Evolutionary conservation across 2,888 invertebrate species (phyloP).

Genomic region (Drosophila leonis): DNA sequence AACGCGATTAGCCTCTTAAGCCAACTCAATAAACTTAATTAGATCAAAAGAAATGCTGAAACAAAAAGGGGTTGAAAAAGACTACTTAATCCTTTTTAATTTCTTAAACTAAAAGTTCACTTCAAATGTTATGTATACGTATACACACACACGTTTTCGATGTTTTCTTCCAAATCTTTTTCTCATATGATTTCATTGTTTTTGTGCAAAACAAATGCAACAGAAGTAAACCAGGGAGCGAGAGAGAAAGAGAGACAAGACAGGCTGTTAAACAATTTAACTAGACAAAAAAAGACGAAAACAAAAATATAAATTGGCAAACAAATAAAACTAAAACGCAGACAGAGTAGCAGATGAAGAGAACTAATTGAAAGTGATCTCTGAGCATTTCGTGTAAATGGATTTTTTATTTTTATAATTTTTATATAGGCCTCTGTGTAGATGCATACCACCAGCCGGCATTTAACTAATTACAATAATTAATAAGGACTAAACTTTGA

Average conservation of each 20-base stretch:
- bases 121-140: slow-evolving; percentile 5
- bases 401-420: slow-evolving; percentile 8
- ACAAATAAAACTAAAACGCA: slow-evolving; percentile 38
- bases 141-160: neutral
- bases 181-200: slow-evolving; percentile 36
- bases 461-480: slow-evolving; percentile 79
- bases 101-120: neutral
- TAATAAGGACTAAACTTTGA: slow-evolving; percentile 78
- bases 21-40: slow-evolving; percentile 4
- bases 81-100: slow-evolving; percentile 25
- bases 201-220: slow-evolving; percentile 22
- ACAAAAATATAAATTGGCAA: slow-evolving; percentile 39
- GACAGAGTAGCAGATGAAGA: neutral
- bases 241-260: neutral
- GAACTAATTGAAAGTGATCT: slow-evolving; percentile 62
- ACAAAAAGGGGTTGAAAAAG: slow-evolving; percentile 13
- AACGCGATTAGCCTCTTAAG: neutral
- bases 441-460: slow-evolving; percentile 47
- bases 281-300: slow-evolving; percentile 28
- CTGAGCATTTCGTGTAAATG: slow-evolving; percentile 71
- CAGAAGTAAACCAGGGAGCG: neutral
- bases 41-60: slow-evolving; percentile 9
- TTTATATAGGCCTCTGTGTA: slow-evolving; percentile 51
- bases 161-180: neutral
- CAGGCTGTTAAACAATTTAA: slow-evolving; percentile 44